Evolutionary conservation across 2,888 invertebrate genomes (phyloP).

Genomic region (Volucella inflata): DNA sequence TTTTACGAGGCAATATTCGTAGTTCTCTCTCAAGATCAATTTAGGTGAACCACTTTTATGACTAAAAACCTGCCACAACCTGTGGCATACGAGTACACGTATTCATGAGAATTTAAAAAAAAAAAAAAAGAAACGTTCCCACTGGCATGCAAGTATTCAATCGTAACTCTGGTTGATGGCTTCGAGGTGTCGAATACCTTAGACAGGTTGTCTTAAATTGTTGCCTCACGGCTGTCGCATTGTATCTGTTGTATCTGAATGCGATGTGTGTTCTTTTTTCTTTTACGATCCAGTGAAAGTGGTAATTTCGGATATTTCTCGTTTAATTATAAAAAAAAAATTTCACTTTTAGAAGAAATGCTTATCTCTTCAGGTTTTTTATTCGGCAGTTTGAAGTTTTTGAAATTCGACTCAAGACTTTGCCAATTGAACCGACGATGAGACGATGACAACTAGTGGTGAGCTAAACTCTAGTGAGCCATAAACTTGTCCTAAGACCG

Average conservation of each 20-base stretch:
- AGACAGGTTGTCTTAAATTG: slow-evolving; percentile 27
- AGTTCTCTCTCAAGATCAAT: slow-evolving; percentile 21
- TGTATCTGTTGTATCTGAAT: not conserved
- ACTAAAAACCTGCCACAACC: not conserved
- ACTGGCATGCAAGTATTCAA: not conserved
- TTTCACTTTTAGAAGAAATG: slow-evolving; percentile 42
- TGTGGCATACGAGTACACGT: too few species aligned
- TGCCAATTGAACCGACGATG: too few species aligned
- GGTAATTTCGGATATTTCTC: slow-evolving; percentile 49
- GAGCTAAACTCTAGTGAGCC: slow-evolving; percentile 10
- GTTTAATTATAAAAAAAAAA: slow-evolving; percentile 14
- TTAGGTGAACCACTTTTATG: slow-evolving; percentile 55
- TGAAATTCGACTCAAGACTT: not conserved
- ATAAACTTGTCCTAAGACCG: not conserved
- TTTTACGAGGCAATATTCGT: not conserved
- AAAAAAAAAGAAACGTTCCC: slow-evolving; percentile 14
- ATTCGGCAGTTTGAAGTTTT: not conserved
- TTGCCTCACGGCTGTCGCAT: slow-evolving; percentile 1
- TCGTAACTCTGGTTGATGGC: slow-evolving; percentile 18
- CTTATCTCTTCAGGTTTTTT: not conserved
- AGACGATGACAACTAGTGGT: too few species aligned
- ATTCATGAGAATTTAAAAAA: slow-evolving; percentile 11
- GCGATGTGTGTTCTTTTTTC: slow-evolving; percentile 23
- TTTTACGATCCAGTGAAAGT: slow-evolving; percentile 67
- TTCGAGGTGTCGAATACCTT: slow-evolving; percentile 37